Conservation (phyloP, 1,140 invertebrate species). For the Drosophila nebulosa region DNA sequence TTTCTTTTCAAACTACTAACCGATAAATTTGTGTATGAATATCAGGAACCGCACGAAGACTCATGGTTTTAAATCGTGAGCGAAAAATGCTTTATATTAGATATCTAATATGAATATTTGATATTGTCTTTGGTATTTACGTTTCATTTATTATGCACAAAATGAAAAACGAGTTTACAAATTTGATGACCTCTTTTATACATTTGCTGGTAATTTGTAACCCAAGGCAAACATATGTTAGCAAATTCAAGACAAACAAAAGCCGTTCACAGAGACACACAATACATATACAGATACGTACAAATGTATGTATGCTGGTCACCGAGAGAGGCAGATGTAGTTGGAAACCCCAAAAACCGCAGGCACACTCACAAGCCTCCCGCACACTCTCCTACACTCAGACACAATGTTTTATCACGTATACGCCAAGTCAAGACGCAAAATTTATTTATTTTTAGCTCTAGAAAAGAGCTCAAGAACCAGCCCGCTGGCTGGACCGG, state of each 20-base stretch:
- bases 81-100: no score
- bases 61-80: no score
- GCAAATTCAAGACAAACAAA: constrained; percentile 76
- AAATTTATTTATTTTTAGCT: constrained; percentile 58
- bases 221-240: constrained; percentile 72
- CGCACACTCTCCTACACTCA: constrained; percentile 5
- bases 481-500: constrained; percentile 25
- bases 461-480: constrained; percentile 19
- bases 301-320: constrained; percentile 10
- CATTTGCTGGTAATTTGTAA: constrained; percentile 65
- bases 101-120: constrained; percentile 6
- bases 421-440: constrained; percentile 55
- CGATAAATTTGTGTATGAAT: no score
- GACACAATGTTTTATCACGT: constrained; percentile 59
- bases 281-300: neutral
- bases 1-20: no score
- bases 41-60: no score
- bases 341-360: constrained; percentile 36
- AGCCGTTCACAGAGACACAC: constrained; percentile 22
- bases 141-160: constrained; percentile 70
- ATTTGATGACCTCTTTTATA: constrained; percentile 49
- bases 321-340: constrained; percentile 34
- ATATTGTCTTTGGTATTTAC: constrained; percentile 44
- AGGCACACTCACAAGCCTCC: constrained; percentile 13
- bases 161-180: constrained; percentile 71